Conservation (phyloP, 2,113 vertebrate species). For the Embiotoca jacksoni region DNA sequence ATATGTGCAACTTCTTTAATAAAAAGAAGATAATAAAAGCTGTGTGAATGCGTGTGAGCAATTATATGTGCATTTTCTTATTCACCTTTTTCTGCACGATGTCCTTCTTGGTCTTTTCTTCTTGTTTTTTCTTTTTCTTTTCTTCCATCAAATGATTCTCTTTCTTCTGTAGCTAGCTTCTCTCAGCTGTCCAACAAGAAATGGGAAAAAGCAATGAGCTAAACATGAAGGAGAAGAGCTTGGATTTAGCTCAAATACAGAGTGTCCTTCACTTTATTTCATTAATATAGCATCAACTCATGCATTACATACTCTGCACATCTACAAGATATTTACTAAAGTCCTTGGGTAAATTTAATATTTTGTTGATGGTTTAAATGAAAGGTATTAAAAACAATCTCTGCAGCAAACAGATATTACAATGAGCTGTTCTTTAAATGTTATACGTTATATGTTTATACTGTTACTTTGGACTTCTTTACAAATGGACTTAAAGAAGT, state of each 20-base stretch:
- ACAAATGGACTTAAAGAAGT: no score
- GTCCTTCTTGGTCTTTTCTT: conserved; percentile 98
- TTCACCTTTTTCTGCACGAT: conserved; percentile 95
- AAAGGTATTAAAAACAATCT: no score
- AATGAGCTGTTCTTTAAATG: no score
- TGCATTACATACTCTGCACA: no score
- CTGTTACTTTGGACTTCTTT: no score
- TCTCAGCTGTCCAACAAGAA: conserved; percentile 84
- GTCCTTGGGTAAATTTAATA: no score
- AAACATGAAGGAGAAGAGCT: background rate
- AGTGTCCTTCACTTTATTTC: background rate
- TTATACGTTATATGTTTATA: no score
- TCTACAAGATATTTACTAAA: no score
- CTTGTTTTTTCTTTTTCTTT: conserved; percentile 99
- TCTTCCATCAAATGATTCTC: conserved; percentile 99
- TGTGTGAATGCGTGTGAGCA: background rate
- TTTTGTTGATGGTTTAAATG: no score
- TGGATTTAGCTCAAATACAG: background rate
- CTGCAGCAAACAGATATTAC: no score
- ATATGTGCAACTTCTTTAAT: background rate
- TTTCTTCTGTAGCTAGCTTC: conserved; percentile 91
- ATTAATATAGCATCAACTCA: background rate
- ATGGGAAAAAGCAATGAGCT: conserved; percentile 15
- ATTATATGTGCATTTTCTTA: background rate
- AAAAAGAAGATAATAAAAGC: background rate